A percentile compares a stretch with the other conserved stretches of the same genome.
phyloP scores from a whole-genome alignment of 2,888 invertebrate genomes.

The Polydesmus complanatus region DNA sequence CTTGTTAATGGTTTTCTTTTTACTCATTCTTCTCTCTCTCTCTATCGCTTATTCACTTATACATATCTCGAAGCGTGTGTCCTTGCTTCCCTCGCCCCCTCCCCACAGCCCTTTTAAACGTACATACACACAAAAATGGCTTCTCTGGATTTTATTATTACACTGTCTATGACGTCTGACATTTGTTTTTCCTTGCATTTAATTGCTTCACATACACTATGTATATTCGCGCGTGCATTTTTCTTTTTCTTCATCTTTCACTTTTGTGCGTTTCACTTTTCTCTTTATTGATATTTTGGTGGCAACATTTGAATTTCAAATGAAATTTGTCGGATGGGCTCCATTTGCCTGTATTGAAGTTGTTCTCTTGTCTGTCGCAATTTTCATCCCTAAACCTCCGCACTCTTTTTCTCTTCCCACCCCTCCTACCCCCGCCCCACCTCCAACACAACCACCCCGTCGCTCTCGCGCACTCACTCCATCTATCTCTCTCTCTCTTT shows the following conservation, averaged over 20 bases:
- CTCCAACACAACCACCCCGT: too few relatives aligned
- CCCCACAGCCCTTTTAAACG: neutral
- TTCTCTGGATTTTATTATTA: neutral
- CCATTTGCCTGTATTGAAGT: neutral
- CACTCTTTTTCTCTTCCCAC: too few relatives aligned
- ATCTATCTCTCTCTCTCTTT: neutral
- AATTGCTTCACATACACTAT: neutral
- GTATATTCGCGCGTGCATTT: too few relatives aligned
- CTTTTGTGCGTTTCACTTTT: neutral
- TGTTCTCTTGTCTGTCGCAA: neutral
- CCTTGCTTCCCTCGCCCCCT: neutral
- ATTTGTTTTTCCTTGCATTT: neutral
- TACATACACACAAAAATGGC: neutral
- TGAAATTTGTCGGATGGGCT: neutral
- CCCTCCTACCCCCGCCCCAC: too few relatives aligned
- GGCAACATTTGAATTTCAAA: neutral
- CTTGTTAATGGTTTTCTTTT: neutral
- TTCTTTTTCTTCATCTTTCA: too few relatives aligned
- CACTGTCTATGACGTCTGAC: neutral
- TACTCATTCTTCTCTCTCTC: neutral
- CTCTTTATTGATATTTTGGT: neutral
- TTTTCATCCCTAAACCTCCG: neutral
- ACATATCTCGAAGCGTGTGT: neutral
- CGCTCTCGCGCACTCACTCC: too few relatives aligned
- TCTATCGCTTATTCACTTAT: neutral